Conservation (phyloP, 2,888 invertebrate genomes). For the Platycheirus albimanus region DNA sequence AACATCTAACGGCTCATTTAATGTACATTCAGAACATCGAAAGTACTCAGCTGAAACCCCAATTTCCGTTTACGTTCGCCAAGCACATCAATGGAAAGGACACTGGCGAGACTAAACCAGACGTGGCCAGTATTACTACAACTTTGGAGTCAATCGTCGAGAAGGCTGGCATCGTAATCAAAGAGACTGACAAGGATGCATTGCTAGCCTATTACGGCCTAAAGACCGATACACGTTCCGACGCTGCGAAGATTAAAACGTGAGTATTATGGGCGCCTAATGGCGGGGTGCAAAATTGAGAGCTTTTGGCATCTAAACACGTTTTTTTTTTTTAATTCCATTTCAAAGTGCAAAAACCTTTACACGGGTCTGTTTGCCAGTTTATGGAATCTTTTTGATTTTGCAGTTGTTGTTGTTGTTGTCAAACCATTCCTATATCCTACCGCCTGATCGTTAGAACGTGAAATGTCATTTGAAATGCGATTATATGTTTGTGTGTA, state of each 20-base stretch:
- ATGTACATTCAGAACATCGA: constrained; percentile 92
- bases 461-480: constrained; percentile 46
- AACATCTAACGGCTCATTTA: constrained; percentile 90
- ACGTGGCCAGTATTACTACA: constrained; percentile 81
- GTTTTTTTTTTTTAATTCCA: constrained; percentile 25
- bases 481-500: constrained; percentile 4
- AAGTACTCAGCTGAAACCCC: constrained; percentile 80
- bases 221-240: constrained; percentile 91
- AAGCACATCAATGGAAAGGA: constrained; percentile 82
- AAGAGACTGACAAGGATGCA: constrained; percentile 89
- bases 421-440: constrained; percentile 2
- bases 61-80: constrained; percentile 83
- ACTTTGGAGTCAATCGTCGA: constrained; percentile 85
- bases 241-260: constrained; percentile 93
- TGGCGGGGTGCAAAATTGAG: not conserved
- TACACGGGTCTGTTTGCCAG: too few relatives aligned
- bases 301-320: constrained; percentile 10
- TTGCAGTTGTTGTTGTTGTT: not conserved
- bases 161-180: constrained; percentile 87
- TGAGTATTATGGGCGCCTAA: constrained; percentile 80
- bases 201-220: constrained; percentile 92
- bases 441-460: constrained; percentile 5
- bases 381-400: not conserved
- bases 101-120: constrained; percentile 77
- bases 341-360: constrained; percentile 33